Conservation (phyloP, 2,113 vertebrate genomes). For the Cacatua alba region DNA sequence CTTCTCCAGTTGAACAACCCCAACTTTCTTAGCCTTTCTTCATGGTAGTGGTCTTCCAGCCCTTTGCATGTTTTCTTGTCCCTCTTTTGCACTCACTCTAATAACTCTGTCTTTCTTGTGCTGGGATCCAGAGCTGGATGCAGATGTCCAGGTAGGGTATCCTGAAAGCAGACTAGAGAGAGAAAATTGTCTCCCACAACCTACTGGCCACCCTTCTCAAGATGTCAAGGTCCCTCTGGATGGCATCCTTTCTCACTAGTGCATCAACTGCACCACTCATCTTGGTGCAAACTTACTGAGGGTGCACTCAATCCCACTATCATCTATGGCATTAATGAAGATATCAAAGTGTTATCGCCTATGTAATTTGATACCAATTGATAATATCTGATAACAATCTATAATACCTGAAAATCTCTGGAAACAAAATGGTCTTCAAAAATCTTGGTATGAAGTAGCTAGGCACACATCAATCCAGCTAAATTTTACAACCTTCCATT, state of each 20-base stretch:
- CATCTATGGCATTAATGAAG: not conserved
- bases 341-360: not conserved
- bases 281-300: not conserved
- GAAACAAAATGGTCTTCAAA: not conserved
- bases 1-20: not conserved
- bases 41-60: not conserved
- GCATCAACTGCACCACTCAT: not conserved
- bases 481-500: not conserved
- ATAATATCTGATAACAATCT: not conserved
- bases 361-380: not conserved
- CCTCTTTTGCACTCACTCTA: not conserved
- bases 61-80: not conserved
- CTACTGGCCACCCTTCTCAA: not conserved
- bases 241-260: not conserved
- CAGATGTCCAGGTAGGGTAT: not conserved
- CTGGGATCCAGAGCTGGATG: not conserved
- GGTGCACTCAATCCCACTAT: not conserved
- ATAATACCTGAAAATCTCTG: not conserved
- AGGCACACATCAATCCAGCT: not conserved
- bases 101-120: not conserved
- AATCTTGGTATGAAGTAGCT: not conserved
- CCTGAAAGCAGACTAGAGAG: not conserved
- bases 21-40: not conserved
- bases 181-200: not conserved
- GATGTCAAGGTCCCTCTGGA: not conserved